These are phyloP conservation scores for Disparrhopalites patrizii DNA, from an alignment of 2,888 invertebrate genomes.

Conservation along the genomic window DNA sequence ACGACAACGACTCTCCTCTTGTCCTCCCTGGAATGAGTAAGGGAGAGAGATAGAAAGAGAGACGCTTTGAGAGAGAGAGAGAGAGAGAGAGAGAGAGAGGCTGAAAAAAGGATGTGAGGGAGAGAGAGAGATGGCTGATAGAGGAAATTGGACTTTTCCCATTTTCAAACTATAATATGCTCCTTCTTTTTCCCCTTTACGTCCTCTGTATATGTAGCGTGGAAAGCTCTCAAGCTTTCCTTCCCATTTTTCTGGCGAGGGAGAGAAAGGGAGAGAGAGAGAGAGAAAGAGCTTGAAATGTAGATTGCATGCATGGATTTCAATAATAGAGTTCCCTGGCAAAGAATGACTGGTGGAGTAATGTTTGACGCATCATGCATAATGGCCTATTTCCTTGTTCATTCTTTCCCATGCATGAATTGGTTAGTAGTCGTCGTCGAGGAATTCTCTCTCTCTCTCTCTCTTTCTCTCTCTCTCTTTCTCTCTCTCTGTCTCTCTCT, in stretches of 20 bases:
- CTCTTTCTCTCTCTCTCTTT: too few relatives aligned
- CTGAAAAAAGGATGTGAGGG: slow-evolving; percentile 23
- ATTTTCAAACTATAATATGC: slow-evolving; percentile 28
- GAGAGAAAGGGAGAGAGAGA: too few relatives aligned
- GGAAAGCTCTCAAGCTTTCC: too few relatives aligned
- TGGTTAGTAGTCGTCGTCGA: slow-evolving; percentile 33
- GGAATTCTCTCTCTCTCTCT: too few relatives aligned
- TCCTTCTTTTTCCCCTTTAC: slow-evolving; percentile 5
- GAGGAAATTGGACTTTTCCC: slow-evolving; percentile 47
- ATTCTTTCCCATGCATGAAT: slow-evolving; percentile 28
- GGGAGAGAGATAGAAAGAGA: background rate
- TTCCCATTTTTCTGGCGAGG: too few relatives aligned
- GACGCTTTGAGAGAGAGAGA: background rate
- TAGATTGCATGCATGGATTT: slow-evolving; percentile 8
- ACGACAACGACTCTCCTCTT: background rate
- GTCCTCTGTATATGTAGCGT: too few relatives aligned
- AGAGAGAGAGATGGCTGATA: slow-evolving; percentile 32
- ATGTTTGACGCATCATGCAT: slow-evolving; percentile 27
- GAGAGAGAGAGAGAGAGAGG: background rate
- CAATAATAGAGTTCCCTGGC: background rate
- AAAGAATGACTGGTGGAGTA: background rate
- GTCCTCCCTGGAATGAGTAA: too few relatives aligned
- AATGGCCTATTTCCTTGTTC: slow-evolving; percentile 31
- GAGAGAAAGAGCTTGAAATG: too few relatives aligned
- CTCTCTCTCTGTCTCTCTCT: too few relatives aligned